Evolutionary conservation across 2,888 invertebrate species (phyloP), one percentile per base, ranked within the genome.

Genomic region (Athripsodes cinereus): DNA sequence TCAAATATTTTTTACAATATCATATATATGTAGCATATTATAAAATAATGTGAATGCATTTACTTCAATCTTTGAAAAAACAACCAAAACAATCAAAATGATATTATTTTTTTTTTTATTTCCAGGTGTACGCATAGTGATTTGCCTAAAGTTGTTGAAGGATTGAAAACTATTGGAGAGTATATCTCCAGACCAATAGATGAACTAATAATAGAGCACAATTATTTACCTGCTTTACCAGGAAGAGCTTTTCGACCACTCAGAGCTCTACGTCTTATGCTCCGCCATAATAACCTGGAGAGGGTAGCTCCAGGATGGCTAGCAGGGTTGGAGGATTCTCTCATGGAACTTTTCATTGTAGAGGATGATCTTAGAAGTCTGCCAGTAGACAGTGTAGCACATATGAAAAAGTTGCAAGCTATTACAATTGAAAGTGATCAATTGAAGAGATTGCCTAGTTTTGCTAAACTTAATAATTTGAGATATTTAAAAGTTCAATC

Each of bases 81-180:
- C 31, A 31, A 31, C 11, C 11, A 31, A 6, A 31, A 31, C n/a
- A 31, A 8, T 31, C 11, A 31, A 11, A 6, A 31, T 31, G 31
- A 46, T 46, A 46, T 11, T 11, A 6, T 6, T 13, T 13, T 11
- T 16, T 13, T 5, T 52, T 62, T 51, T 55, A 46, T 21, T 74
- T 76, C 2, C 72, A 92, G 92, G 92, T 93, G 93, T 71, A 92
- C 92, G n/a, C 92, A 92, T 77, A 91, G 92, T 76, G 92, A 92
- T 69, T 74, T 92, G 57, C 83, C 86, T 3, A 85, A 86, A 69
- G 88, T 92, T 16, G 72, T 87, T 64, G 86, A 85, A 67, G 90
- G 90, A 8, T 72, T 92, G 10, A 85, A 86, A 66, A 81, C 85
- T 46, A 78, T 90, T 34, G 84, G 85, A 61, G 81, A 84, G 52